Conservation (phyloP, 2,113 vertebrate species). For the Oncorhynchus mykiss region DNA sequence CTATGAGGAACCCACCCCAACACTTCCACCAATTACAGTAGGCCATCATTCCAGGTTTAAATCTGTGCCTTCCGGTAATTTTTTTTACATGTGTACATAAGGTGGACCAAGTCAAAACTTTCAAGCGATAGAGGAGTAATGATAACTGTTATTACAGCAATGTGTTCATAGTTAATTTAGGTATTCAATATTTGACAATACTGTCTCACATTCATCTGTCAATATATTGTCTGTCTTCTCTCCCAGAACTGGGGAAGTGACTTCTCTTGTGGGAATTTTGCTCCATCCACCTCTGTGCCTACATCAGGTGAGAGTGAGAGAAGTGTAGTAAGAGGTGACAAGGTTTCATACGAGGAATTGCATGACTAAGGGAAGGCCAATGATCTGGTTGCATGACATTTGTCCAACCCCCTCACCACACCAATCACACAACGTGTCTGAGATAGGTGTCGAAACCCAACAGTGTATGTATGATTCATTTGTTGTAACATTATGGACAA, state of each 20-base stretch:
- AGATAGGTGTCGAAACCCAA: no score
- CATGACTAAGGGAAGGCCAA: no score
- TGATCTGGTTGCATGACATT: no score
- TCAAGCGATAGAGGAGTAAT: not conserved
- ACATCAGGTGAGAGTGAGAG: constrained; percentile 78
- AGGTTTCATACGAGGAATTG: no score
- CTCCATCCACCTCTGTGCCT: constrained; percentile 71
- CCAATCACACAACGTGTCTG: no score
- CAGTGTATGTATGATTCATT: not conserved
- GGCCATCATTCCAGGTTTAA: constrained; percentile 1
- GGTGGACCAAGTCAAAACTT: not conserved
- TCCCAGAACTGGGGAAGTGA: constrained; percentile 88
- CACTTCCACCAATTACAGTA: constrained; percentile 71
- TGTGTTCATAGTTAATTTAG: no score
- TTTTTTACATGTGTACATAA: not conserved
- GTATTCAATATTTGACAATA: no score
- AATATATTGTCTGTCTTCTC: not conserved
- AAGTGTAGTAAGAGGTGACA: no score
- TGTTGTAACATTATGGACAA: not conserved
- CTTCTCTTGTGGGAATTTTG: constrained; percentile 69
- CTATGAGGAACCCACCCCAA: constrained; percentile 59
- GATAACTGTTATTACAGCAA: not conserved
- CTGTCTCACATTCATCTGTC: no score
- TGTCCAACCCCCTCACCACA: no score
- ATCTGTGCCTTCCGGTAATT: not conserved